Evolutionary conservation across 1,140 invertebrate species (phyloP).

Genomic region (Lordiphosa mommai): DNA sequence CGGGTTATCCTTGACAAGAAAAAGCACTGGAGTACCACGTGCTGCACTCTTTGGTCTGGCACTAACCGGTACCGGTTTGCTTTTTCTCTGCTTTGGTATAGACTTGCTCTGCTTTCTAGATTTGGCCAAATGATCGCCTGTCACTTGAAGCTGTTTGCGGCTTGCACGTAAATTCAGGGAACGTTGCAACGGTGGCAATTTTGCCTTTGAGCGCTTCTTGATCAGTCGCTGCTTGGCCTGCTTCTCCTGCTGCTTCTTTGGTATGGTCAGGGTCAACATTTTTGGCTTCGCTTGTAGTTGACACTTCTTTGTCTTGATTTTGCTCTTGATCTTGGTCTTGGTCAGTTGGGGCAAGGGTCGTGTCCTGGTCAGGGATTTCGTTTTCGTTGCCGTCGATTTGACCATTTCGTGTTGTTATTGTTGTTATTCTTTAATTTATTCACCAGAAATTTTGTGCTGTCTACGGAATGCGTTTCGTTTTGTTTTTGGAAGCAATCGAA

Average conservation of each 20-base stretch:
- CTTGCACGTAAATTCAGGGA: too few relatives aligned
- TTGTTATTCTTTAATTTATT: too few relatives aligned
- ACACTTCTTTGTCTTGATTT: slow-evolving; percentile 2
- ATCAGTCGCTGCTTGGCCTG: neutral
- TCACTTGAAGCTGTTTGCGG: neutral
- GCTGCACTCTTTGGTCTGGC: neutral
- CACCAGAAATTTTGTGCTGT: too few relatives aligned
- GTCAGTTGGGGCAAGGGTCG: neutral
- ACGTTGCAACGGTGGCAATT: neutral
- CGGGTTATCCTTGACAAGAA: slow-evolving; percentile 2
- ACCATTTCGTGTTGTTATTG: too few relatives aligned
- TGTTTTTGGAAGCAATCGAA: too few relatives aligned
- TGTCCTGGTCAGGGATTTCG: too few relatives aligned
- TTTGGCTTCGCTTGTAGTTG: slow-evolving; percentile 1
- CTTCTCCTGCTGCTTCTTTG: neutral
- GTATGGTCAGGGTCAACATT: neutral
- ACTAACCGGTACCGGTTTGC: neutral
- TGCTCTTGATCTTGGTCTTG: slow-evolving; percentile 1
- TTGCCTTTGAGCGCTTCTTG: neutral
- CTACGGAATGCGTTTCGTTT: too few relatives aligned
- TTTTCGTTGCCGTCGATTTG: too few relatives aligned
- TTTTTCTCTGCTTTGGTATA: neutral
- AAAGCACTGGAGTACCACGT: slow-evolving; percentile 13
- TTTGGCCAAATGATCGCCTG: neutral
- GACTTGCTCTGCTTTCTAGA: neutral